Conservation (phyloP, 2,797 vertebrate species). For the Glossophaga mutica region DNA sequence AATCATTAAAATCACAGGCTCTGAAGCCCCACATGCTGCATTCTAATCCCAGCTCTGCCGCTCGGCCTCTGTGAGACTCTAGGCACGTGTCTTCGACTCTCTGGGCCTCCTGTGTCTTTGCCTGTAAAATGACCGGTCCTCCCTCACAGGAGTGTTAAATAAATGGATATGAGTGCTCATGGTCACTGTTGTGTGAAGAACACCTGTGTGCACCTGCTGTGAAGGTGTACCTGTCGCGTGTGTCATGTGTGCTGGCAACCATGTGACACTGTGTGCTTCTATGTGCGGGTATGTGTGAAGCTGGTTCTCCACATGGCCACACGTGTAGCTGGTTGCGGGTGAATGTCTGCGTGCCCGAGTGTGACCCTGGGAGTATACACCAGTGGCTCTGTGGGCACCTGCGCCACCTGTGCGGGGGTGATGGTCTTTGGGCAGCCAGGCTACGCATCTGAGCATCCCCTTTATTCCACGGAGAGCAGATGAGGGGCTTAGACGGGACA, state of each 20-base stretch:
- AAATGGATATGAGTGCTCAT: background rate
- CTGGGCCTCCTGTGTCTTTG: background rate
- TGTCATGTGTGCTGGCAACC: background rate
- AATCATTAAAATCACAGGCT: background rate
- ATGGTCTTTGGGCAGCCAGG: background rate
- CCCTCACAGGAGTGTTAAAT: background rate
- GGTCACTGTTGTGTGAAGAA: background rate
- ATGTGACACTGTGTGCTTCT: background rate
- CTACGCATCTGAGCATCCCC: background rate
- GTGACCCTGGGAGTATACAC: background rate
- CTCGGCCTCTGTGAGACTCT: background rate
- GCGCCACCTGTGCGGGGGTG: background rate
- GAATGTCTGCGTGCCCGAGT: background rate
- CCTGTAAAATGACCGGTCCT: background rate
- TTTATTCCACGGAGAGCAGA: background rate
- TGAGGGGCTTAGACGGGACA: background rate
- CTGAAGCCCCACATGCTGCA: background rate
- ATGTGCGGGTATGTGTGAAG: background rate
- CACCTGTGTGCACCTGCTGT: background rate
- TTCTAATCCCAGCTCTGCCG: background rate
- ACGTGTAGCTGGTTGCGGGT: background rate
- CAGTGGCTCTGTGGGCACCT: background rate
- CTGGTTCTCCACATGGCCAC: background rate
- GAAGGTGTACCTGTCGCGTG: background rate
- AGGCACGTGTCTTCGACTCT: background rate